These are phyloP conservation scores for Orchesella cincta DNA, from an alignment of 1,140 invertebrate genomes.

Conservation along the genomic window DNA sequence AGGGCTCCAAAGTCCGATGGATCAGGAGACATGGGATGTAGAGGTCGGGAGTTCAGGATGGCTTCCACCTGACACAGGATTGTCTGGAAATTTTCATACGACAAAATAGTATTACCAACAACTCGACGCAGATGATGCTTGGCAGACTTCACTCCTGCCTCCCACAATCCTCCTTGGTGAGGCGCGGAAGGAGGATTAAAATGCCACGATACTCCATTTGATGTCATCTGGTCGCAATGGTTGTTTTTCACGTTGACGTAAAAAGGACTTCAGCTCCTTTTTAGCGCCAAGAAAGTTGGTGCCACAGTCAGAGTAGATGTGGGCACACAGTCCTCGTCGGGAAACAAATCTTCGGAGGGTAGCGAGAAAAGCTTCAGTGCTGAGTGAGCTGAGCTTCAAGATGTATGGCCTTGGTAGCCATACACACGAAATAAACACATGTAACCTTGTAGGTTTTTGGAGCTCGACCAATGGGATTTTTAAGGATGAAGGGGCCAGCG, in stretches of 20 bases:
- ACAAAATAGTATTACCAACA: neutral
- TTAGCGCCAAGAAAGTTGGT: conserved; percentile 56
- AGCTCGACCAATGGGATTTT: neutral
- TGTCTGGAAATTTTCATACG: neutral
- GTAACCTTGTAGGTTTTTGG: conserved; percentile 50
- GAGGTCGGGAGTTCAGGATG: conserved; percentile 52
- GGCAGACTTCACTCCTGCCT: neutral
- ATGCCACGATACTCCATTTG: neutral
- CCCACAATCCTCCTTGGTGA: conserved; percentile 3
- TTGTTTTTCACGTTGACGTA: neutral
- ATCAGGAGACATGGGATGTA: conserved; percentile 49
- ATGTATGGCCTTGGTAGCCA: conserved; percentile 40
- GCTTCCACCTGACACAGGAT: conserved; percentile 52
- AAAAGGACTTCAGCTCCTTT: neutral
- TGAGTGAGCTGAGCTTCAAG: conserved; percentile 54
- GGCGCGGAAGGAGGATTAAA: neutral
- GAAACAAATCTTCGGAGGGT: conserved; percentile 56
- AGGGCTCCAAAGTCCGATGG: conserved; percentile 52
- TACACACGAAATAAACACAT: conserved; percentile 52
- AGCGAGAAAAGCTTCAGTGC: conserved; percentile 55
- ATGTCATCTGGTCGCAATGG: neutral
- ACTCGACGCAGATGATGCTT: neutral
- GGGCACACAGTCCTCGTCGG: conserved; percentile 52
- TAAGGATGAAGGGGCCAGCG: conserved; percentile 53
- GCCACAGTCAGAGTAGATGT: conserved; percentile 56